Base-by-base conservation (phyloP, 2,797 vertebrate species). In the Acrossocheilus wenchowensis region DNA sequence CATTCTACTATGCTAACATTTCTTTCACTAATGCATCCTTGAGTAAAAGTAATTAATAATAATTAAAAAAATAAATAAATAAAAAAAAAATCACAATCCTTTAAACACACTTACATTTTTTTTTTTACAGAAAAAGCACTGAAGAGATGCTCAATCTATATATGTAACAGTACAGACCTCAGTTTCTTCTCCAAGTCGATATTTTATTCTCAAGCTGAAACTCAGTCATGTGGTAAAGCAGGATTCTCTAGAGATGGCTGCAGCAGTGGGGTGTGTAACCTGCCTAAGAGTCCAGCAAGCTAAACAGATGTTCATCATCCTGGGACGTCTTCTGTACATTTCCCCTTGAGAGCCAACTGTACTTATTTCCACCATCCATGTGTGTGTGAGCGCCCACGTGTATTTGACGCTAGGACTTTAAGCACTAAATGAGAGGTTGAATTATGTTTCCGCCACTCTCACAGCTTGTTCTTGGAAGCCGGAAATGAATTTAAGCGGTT, bases 401-500 rank as follows among this genome's bases (percentile, higher is more conserved):
- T 50, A 78, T 83, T 60, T 72, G 82, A 81, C n/a, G 62, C 71
- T 41, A 79, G 68, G 10, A 10, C 21, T 82, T 89, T 73, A 81
- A 78, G 41, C 80, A 69, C 71, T 83, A 88, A 89, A 87, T 78
- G 78, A 89, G 87, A 88, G 83, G 34, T 74, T 72, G 81, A 90
- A 80, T 87, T 86, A 89, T 78, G 52, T 78, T 72, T 68, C 86
- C 23, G 10, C 62, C 17, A 74, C 84, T 78, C 64, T 39, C 19
- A 34, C 66, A 83, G 78, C 90, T 87, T 87, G 74, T 89, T 89
- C 86, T 81, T 84, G 78, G 68, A 50, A 86, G 74, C 82, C 82
- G 83, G 84, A 91, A 90, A 92, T 90, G 85, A 90, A 91, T 88
- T 90, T 86, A 87, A 86, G 82, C 87, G 62, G 87, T 89, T 88